Percentiles rank a stretch among this genome's conserved stretches.
Conservation (phyloP, 2,113 vertebrate species). For the Butastur rufipennis region DNA sequence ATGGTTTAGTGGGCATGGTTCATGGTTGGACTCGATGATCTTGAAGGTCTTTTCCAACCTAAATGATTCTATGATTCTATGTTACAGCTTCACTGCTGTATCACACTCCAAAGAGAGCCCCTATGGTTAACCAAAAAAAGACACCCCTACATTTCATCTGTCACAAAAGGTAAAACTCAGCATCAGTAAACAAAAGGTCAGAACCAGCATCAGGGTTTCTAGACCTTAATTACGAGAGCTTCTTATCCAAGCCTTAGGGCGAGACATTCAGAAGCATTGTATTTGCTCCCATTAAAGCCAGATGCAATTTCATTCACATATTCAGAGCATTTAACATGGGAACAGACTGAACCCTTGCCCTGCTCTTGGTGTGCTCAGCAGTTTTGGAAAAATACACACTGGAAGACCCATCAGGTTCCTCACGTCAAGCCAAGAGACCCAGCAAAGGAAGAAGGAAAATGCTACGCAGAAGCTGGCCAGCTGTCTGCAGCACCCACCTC, state of each 20-base stretch:
- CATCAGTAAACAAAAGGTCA: background rate
- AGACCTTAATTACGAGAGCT: background rate
- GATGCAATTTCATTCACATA: background rate
- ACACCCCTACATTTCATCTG: background rate
- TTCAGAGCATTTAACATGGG: rapidly evolving
- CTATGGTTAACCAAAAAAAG: background rate
- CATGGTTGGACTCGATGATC: too few relatives aligned
- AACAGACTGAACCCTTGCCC: background rate
- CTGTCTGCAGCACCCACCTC: background rate
- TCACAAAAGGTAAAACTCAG: background rate
- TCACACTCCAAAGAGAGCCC: background rate
- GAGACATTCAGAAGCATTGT: background rate
- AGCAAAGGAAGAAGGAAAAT: background rate
- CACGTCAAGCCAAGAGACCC: background rate
- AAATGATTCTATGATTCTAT: too few relatives aligned
- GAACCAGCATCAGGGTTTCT: background rate
- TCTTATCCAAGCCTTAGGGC: background rate
- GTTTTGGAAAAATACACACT: background rate
- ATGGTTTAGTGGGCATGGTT: too few relatives aligned
- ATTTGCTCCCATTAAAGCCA: background rate
- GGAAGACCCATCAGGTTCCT: background rate
- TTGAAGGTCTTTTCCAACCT: too few relatives aligned
- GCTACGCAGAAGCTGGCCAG: background rate
- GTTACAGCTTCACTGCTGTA: background rate
- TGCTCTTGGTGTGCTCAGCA: background rate